Base-by-base conservation (phyloP, 2,113 vertebrate genomes). In the Picathartes gymnocephalus region DNA sequence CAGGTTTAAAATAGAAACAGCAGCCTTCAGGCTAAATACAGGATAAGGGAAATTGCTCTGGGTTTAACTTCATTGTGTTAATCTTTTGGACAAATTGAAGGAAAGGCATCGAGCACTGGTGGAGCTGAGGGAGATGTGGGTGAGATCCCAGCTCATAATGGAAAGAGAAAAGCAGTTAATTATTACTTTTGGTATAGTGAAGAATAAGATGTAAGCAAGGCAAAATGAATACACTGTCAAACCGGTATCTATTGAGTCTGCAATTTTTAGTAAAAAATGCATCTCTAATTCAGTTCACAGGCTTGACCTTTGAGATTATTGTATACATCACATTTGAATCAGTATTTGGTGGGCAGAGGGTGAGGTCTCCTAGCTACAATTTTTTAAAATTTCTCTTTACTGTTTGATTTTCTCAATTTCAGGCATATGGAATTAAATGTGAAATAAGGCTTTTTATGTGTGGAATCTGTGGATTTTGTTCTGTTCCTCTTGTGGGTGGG, bases 1-100 rank as follows among this genome's bases (percentile, higher is more conserved):
- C 23, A 69, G 7, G 30, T 80, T 92, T 92, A 83, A 93, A 92
- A 90, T 62, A 96, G 90, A 94, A 94, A 85, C 13, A 90, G 10
- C 44, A 90, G 2, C 37, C 45, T 94, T 82, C 68, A 83, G 56
- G 42, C 45, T 86, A 90, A 93, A 93, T 90, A 62, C 5, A 5
- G 69, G 28, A 25, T 61, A 92, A 92, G 42, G 90, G 27, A 54
- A 88, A 85, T 54, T 70, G 35, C 20, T 79, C 44, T 71, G 40
- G 15, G n/a, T 68, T 91, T 87, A 76, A 87, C 62, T 87, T 91
- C 28, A 42, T 90, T 93, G 56, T 31, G 20, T 72, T 96, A 86
- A 88, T 92, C 58, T 70, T 83, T 86, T 70, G 71, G 58, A 77
- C 33, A 94, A 93, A 77, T 58, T 72, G 71, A 87, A 88, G 48